phyloP scores from a whole-genome alignment of 2,888 invertebrate species.

The Leptinotarsa haldemani region DNA sequence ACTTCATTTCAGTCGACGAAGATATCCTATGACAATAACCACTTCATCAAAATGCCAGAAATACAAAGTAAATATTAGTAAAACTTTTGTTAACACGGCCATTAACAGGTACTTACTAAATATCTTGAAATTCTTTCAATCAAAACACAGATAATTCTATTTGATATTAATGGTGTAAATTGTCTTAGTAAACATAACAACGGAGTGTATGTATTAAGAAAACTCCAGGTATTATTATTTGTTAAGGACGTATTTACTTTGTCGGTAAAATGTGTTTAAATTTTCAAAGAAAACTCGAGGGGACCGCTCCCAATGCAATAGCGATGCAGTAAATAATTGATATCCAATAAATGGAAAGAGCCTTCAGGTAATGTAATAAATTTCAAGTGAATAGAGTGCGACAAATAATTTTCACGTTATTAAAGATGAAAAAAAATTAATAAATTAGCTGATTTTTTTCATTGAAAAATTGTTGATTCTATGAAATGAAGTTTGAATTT shows the following conservation, averaged over 20 bases:
- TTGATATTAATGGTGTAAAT: constrained; percentile 9
- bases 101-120: constrained; percentile 15
- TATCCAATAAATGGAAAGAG: not conserved
- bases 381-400: no score
- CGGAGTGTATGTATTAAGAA: constrained; percentile 1
- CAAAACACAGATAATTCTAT: constrained; percentile 8
- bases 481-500: no score
- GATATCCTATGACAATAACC: not conserved
- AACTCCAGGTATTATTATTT: not conserved
- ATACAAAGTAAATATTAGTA: constrained; percentile 8
- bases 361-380: no score
- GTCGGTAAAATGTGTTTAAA: not conserved
- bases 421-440: no score
- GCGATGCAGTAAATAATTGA: constrained; percentile 5
- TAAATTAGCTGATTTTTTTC: no score
- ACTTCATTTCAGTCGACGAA: not conserved
- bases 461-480: no score
- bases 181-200: constrained; percentile 12
- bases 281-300: not conserved
- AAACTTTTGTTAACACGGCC: constrained; percentile 8
- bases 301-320: constrained; percentile 8
- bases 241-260: not conserved
- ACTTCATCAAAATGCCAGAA: not conserved
- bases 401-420: no score
- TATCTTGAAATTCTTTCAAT: constrained; percentile 17